Base-by-base conservation (phyloP, 2,888 invertebrate genomes). In the Mesochorus sp. region DNA sequence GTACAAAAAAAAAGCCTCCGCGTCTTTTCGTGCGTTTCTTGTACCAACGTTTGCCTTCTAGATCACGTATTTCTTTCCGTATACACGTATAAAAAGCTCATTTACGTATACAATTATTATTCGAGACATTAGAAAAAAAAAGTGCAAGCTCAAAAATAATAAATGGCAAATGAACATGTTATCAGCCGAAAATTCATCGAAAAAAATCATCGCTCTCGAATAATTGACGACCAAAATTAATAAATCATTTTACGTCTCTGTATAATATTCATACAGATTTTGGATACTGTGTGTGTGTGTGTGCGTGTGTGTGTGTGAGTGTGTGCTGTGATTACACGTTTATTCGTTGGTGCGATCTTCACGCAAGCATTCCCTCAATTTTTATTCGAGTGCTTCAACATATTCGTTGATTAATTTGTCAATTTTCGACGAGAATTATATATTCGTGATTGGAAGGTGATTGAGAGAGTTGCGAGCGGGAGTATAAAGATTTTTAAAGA, bases 291-390 rank as follows among this genome's bases (percentile, higher is more conserved):
- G n/a, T n/a, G n/a, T n/a, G n/a, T n/a, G n/a, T n/a, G n/a, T n/a
- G n/a, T n/a, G n/a, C n/a, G 10, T 37, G 17, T 28, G 37, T 17
- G 14, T 28, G 42, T 44, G 53, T 42, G 37, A 12, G 51, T 39
- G 64, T 61, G 75, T 79, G 70, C 61, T 71, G 79, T 79, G 79
- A 53, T 61, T 66, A 39, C 44, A 10, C 14, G 19, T 1, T 24
- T 28, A 31, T 24, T 47, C 12, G 34, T 70, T 85, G 84, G 79
- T 85, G 83, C 80, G 82, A 67, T 61, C 73, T 49, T n/a, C 51
- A 53, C 39, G 47, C 78, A 78, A 81, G 85, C 85, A 83, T 83
- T 84, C 62, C 82, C 83, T 49, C 82, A 78, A 66, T 51, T 51
- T 6, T 4, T n/a, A n/a, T n/a, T n/a, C n/a, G n/a, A n/a, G n/a